phyloP scores from a whole-genome alignment of 2,888 invertebrate genomes.

The Latheticus oryzae region DNA sequence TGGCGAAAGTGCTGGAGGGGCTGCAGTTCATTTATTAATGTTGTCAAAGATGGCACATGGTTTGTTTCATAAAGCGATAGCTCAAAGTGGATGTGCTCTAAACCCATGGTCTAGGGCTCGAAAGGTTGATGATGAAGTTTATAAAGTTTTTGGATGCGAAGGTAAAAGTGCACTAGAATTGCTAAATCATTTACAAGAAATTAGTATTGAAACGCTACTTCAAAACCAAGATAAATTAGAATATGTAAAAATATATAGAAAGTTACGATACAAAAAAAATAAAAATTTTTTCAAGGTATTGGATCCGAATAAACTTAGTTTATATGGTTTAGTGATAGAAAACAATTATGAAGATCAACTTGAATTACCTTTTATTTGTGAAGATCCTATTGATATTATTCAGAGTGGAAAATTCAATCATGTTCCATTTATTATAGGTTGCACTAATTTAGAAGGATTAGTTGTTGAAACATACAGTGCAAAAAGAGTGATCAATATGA shows the following conservation, averaged over 20 bases:
- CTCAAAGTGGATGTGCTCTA: constrained; percentile 60
- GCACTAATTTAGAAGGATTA: constrained; percentile 59
- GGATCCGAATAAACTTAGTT: constrained; percentile 42
- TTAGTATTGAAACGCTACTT: constrained; percentile 57
- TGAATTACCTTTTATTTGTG: constrained; percentile 55
- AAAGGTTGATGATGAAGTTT: constrained; percentile 52
- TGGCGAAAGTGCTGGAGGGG: constrained; percentile 69
- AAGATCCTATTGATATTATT: constrained; percentile 55
- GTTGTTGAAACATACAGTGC: constrained; percentile 44
- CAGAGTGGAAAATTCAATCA: constrained; percentile 57
- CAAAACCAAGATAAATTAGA: constrained; percentile 54
- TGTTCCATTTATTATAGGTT: constrained; percentile 61
- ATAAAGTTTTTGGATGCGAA: constrained; percentile 58
- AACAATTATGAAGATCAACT: neutral
- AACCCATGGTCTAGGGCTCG: constrained; percentile 53
- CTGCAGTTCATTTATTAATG: constrained; percentile 66
- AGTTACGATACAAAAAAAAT: constrained; percentile 11
- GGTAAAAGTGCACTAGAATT: constrained; percentile 59
- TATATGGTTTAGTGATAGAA: constrained; percentile 22
- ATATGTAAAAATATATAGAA: constrained; percentile 37
- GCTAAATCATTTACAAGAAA: constrained; percentile 60
- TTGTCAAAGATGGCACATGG: constrained; percentile 66
- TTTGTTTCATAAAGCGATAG: constrained; percentile 58
- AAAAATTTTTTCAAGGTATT: constrained; percentile 42
- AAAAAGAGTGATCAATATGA: constrained; percentile 29